phyloP scores from a whole-genome alignment of 2,888 invertebrate genomes.

The Epinotia bilunana region DNA sequence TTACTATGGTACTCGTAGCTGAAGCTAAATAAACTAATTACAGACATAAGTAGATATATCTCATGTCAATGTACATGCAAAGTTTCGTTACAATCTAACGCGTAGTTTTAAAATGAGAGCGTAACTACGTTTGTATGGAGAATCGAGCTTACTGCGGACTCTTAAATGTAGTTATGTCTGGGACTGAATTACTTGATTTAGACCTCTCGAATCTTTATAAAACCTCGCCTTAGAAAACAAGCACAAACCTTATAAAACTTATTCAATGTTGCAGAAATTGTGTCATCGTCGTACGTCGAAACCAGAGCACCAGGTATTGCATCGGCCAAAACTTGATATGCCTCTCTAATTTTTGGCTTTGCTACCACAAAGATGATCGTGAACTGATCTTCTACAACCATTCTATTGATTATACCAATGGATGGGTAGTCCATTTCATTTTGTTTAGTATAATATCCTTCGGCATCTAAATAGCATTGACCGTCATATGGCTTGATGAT shows the following conservation, averaged over 20 bases:
- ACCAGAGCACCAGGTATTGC: conserved; percentile 18
- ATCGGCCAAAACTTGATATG: conserved; percentile 17
- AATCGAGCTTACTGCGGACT: too few species aligned
- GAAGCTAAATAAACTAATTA: too few species aligned
- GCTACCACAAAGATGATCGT: conserved; percentile 32
- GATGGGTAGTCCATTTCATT: conserved; percentile 42
- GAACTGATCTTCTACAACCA: conserved; percentile 30
- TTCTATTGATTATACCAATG: conserved; percentile 24
- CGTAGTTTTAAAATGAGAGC: too few species aligned
- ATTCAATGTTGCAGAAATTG: conserved; percentile 13
- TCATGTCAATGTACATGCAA: too few species aligned
- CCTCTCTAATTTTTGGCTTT: neutral
- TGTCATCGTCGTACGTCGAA: neutral
- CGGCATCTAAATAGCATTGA: conserved; percentile 19
- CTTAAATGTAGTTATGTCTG: too few species aligned
- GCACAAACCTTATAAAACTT: conserved; percentile 12
- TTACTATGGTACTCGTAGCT: too few species aligned
- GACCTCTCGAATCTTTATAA: too few species aligned
- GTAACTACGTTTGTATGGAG: too few species aligned
- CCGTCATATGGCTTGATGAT: conserved; percentile 28
- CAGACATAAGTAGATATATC: too few species aligned
- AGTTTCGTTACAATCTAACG: too few species aligned
- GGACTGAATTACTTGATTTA: too few species aligned
- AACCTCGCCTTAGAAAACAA: neutral
- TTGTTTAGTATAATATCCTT: conserved; percentile 26